Conservation (phyloP, 2,888 invertebrate genomes). For the Dasypolia templi region DNA sequence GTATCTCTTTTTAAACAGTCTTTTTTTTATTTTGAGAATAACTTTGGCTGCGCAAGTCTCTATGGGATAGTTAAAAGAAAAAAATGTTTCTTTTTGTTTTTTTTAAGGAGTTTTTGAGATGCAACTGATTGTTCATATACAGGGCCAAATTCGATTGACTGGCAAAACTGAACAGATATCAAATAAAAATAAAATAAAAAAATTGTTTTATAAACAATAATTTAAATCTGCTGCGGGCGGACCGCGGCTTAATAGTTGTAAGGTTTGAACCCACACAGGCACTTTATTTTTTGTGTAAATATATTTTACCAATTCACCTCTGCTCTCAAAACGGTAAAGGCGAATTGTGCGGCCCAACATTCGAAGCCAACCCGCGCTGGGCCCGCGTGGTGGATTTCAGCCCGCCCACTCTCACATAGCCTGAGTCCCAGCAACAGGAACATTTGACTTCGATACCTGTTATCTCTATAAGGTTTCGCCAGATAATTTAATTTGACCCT, state of each 20-base stretch:
- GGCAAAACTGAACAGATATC: not conserved
- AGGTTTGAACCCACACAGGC: not conserved
- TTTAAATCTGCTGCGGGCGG: not conserved
- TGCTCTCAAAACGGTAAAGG: too few relatives aligned
- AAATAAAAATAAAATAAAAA: not conserved
- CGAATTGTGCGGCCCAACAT: too few relatives aligned
- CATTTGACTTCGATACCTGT: not conserved
- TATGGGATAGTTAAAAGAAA: constrained; percentile 25
- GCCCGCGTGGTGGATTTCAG: not conserved
- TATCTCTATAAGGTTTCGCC: not conserved
- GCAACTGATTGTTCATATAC: constrained; percentile 21
- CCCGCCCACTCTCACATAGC: not conserved
- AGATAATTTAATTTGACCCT: not conserved
- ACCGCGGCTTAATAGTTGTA: not conserved
- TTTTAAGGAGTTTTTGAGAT: constrained; percentile 17
- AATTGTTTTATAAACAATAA: not conserved
- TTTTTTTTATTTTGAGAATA: constrained; percentile 56
- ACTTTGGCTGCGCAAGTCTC: constrained; percentile 62
- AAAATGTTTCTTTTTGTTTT: not conserved
- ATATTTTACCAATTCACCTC: too few relatives aligned
- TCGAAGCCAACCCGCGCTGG: not conserved
- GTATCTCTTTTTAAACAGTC: constrained; percentile 67
- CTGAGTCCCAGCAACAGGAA: not conserved
- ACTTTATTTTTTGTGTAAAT: too few relatives aligned
- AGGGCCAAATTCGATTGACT: not conserved